Conservation (phyloP, 2,797 vertebrate genomes). For the Sebastes steindachneri region DNA sequence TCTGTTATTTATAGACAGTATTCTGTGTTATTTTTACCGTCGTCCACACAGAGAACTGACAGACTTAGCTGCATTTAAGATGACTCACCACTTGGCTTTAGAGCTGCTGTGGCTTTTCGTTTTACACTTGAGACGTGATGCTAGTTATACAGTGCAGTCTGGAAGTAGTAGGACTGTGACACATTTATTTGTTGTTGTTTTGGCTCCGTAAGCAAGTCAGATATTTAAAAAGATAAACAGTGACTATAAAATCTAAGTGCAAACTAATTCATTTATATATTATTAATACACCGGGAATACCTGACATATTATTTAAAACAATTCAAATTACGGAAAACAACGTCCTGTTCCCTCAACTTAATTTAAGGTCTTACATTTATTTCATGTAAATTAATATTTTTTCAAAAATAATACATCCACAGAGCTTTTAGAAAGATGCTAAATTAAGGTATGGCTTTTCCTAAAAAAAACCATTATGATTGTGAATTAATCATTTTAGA, state of each 20-base stretch:
- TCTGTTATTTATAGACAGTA: conserved; percentile 33
- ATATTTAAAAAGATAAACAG: background rate
- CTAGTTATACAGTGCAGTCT: conserved; percentile 12
- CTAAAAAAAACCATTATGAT: too few relatives aligned
- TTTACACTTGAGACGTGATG: conserved; percentile 40
- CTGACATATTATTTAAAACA: background rate
- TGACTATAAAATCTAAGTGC: background rate
- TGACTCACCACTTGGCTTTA: conserved; percentile 52
- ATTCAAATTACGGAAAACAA: background rate
- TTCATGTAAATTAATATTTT: too few relatives aligned
- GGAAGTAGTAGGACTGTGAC: conserved; percentile 32
- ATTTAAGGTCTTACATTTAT: too few relatives aligned
- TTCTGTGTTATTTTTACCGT: background rate
- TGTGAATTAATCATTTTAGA: too few relatives aligned
- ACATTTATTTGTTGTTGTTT: conserved; percentile 15
- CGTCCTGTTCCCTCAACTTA: too few relatives aligned
- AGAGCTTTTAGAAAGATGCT: too few relatives aligned
- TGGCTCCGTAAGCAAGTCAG: background rate
- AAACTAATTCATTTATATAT: too few relatives aligned
- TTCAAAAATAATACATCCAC: too few relatives aligned
- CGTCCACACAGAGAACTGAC: conserved; percentile 21
- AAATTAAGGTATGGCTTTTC: too few relatives aligned
- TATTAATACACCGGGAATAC: background rate
- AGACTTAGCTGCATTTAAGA: conserved; percentile 36
- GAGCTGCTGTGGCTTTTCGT: conserved; percentile 27